Evolutionary conservation across 2,113 vertebrate species (phyloP).

Genomic region (Coreoperca whiteheadi): DNA sequence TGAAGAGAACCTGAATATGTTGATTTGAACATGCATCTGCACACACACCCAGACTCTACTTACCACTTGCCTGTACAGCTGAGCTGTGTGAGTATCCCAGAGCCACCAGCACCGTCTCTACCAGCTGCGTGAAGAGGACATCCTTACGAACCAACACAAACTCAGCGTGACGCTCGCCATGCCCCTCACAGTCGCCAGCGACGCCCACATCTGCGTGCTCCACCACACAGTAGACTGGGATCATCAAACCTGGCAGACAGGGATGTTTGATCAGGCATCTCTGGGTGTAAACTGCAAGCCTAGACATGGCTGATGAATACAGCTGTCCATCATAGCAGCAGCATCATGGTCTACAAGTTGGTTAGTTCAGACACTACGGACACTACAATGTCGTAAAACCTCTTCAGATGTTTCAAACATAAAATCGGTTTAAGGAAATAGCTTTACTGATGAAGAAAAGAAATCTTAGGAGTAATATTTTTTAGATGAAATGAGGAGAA

Average conservation of each 20-base stretch:
- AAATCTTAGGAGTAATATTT: too few species aligned
- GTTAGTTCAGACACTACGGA: neutral
- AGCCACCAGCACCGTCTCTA: slow-evolving; percentile 95
- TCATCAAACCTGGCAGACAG: slow-evolving; percentile 90
- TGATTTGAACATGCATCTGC: neutral
- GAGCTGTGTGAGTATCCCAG: slow-evolving; percentile 97
- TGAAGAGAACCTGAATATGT: neutral
- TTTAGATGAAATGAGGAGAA: too few species aligned
- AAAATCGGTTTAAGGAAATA: too few species aligned
- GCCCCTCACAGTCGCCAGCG: slow-evolving; percentile 88
- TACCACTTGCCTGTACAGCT: slow-evolving; percentile 95
- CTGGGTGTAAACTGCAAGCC: neutral
- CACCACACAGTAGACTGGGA: slow-evolving; percentile 97
- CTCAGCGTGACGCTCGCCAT: slow-evolving; percentile 93
- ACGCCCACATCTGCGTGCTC: slow-evolving; percentile 90
- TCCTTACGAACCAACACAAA: slow-evolving; percentile 96
- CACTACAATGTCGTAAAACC: too few species aligned
- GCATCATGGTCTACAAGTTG: neutral
- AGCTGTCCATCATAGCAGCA: neutral
- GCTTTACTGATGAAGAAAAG: too few species aligned
- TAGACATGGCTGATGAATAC: neutral
- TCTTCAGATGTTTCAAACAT: too few species aligned
- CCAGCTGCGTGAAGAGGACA: slow-evolving; percentile 97
- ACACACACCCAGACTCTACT: slow-evolving; percentile 41
- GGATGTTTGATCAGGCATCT: neutral